These are phyloP conservation scores for Hyppa rectilinea DNA, from an alignment of 2,888 invertebrate genomes.

Conservation along the genomic window DNA sequence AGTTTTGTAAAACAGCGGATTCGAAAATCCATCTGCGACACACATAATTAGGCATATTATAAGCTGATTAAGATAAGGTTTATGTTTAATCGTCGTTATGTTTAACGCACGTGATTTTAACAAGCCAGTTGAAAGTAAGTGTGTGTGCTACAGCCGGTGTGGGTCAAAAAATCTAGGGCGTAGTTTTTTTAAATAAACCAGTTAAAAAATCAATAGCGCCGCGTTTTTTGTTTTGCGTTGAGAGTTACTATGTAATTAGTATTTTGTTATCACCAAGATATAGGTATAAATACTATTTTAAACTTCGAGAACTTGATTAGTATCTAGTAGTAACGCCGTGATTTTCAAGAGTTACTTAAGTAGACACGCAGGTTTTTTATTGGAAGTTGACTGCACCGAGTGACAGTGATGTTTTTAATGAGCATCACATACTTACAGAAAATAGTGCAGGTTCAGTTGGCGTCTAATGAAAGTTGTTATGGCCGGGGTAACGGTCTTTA, in stretches of 20 bases:
- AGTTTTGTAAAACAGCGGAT: no score
- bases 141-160: constrained; percentile 28
- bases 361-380: not conserved
- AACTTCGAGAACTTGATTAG: not conserved
- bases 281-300: no score
- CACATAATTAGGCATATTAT: not conserved
- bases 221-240: constrained; percentile 11
- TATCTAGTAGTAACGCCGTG: not conserved
- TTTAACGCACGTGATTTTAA: constrained; percentile 21
- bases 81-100: constrained; percentile 5
- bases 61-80: not conserved
- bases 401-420: constrained; percentile 38
- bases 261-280: not conserved
- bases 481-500: constrained; percentile 67
- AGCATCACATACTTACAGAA: constrained; percentile 35
- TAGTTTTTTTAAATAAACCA: constrained; percentile 60
- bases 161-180: constrained; percentile 59
- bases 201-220: constrained; percentile 40
- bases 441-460: constrained; percentile 60
- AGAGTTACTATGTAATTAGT: not conserved
- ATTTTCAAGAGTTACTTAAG: not conserved
- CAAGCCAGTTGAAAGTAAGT: constrained; percentile 47
- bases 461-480: constrained; percentile 72
- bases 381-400: not conserved
- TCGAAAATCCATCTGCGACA: no score